A percentile compares a stretch with the other conserved stretches of the same genome.
Conservation (phyloP, 2,888 invertebrate species). For the Gastrophysa polygoni region DNA sequence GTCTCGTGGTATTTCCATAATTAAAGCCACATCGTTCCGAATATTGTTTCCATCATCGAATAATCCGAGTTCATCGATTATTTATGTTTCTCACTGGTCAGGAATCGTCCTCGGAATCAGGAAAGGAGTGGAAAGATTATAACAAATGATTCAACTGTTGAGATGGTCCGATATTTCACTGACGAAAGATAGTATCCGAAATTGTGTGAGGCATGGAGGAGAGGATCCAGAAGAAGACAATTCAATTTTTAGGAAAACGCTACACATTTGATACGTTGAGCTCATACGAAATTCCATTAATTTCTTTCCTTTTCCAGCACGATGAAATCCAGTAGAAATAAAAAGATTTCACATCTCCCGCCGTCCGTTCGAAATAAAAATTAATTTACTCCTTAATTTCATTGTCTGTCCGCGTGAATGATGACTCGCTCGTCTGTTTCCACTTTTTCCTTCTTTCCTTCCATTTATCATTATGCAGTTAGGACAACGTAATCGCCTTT, state of each 20-base stretch:
- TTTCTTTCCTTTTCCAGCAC: background rate
- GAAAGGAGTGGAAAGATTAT: too few species aligned
- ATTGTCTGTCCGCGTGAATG: conserved; percentile 12
- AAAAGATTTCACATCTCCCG: conserved; percentile 4
- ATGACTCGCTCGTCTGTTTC: conserved; percentile 1
- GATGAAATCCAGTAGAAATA: background rate
- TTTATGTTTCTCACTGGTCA: too few species aligned
- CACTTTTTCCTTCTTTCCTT: conserved; percentile 1
- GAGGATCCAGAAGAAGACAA: background rate
- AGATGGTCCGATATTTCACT: too few species aligned
- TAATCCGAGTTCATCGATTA: too few species aligned
- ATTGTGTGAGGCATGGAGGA: too few species aligned
- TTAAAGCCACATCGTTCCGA: too few species aligned
- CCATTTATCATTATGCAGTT: conserved; percentile 15
- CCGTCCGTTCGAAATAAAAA: conserved; percentile 8
- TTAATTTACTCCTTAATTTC: conserved; percentile 14
- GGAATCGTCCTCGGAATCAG: too few species aligned
- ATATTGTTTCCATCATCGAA: too few species aligned
- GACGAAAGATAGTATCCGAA: too few species aligned
- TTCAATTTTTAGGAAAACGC: background rate
- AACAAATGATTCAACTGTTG: too few species aligned
- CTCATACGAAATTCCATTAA: background rate
- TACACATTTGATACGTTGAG: background rate
- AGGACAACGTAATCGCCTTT: conserved; percentile 1
- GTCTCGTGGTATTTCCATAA: too few species aligned